Conservation (phyloP, 2,888 invertebrate species). For the Sphaerophoria taeniata region DNA sequence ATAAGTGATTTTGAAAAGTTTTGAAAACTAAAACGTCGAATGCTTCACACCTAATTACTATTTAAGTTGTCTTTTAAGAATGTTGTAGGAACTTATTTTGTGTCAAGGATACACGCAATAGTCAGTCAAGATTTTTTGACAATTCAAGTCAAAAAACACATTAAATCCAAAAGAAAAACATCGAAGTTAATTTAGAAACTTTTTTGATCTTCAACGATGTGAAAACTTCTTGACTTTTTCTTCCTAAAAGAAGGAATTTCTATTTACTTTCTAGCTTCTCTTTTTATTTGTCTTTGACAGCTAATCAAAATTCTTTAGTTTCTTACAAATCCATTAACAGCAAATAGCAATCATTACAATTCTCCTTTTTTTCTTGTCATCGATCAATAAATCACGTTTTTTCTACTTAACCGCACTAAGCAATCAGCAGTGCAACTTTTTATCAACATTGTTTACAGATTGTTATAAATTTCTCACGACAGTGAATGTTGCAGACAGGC, state of each 20-base stretch:
- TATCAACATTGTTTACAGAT: conserved; percentile 18
- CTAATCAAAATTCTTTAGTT: conserved; percentile 41
- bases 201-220: no score
- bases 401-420: conserved; percentile 1
- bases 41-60: no score
- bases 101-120: no score
- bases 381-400: conserved; percentile 60
- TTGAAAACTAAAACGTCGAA: no score
- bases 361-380: conserved; percentile 8
- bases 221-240: background rate
- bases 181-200: background rate
- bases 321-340: background rate
- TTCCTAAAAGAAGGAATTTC: background rate
- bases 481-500: conserved; percentile 1
- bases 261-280: conserved; percentile 2
- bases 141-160: no score
- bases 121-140: no score
- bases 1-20: no score
- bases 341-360: conserved; percentile 16
- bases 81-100: no score
- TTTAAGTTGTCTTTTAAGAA: no score
- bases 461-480: conserved; percentile 44
- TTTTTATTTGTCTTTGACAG: background rate
- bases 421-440: conserved; percentile 12
- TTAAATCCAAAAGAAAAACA: no score